phyloP scores from a whole-genome alignment of 1,140 invertebrate species.

The Pinna nobilis region DNA sequence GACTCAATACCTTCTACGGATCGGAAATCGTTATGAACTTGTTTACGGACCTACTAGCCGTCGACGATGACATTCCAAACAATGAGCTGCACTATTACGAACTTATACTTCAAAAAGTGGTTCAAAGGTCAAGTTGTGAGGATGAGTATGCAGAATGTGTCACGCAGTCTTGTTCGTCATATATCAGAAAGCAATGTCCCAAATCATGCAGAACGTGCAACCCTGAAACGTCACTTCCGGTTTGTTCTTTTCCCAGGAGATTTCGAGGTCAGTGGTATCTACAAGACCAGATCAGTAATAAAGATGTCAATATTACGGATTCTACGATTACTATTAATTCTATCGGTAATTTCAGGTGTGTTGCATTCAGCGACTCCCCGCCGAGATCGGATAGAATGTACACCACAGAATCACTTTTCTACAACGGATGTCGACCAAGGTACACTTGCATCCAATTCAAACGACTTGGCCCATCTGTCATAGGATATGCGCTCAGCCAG shows the following conservation, averaged over 20 bases:
- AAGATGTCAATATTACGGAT: constrained; percentile 27
- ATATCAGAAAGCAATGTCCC: constrained; percentile 51
- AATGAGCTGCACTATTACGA: constrained; percentile 36
- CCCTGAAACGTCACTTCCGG: constrained; percentile 9
- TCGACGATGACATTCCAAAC: background rate
- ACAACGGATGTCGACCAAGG: constrained; percentile 34
- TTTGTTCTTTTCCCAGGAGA: constrained; percentile 48
- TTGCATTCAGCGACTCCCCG: constrained; percentile 17
- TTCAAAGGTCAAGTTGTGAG: constrained; percentile 45
- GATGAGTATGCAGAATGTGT: constrained; percentile 59
- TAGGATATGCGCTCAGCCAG: constrained; percentile 31
- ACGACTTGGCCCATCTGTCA: constrained; percentile 4
- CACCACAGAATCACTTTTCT: constrained; percentile 22
- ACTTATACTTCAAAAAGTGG: constrained; percentile 41
- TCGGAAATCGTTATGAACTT: constrained; percentile 33
- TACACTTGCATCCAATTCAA: constrained; percentile 31
- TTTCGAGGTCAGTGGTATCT: constrained; percentile 49
- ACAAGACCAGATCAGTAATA: background rate
- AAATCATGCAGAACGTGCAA: constrained; percentile 54
- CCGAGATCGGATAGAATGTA: constrained; percentile 8
- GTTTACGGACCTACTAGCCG: constrained; percentile 46
- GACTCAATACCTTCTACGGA: background rate
- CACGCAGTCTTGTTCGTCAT: constrained; percentile 40
- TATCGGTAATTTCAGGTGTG: constrained; percentile 27
- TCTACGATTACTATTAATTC: constrained; percentile 7